Percentiles rank a stretch among this genome's conserved stretches.
These are phyloP conservation scores for Todus mexicanus DNA, from an alignment of 2,797 vertebrate species.

Conservation along the genomic window DNA sequence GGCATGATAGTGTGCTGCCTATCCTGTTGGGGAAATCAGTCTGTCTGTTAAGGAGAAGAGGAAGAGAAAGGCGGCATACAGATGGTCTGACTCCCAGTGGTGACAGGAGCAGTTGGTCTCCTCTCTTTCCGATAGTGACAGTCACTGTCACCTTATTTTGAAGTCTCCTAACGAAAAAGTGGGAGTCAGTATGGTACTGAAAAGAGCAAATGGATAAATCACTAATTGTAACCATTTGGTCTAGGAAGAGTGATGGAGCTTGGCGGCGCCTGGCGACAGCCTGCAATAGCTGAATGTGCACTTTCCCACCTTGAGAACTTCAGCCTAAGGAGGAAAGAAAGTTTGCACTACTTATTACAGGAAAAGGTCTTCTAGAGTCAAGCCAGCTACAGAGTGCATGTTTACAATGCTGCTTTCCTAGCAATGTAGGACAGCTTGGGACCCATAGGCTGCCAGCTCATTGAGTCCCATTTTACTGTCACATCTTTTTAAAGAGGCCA, in stretches of 20 bases:
- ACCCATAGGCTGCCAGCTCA: not conserved
- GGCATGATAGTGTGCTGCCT: not conserved
- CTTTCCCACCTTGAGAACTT: not conserved
- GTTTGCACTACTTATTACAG: not conserved
- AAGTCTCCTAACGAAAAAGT: not conserved
- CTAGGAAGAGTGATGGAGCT: not conserved
- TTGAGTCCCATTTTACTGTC: not conserved
- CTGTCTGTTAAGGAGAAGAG: not conserved
- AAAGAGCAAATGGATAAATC: not conserved
- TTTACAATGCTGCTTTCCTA: not conserved
- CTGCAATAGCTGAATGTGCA: not conserved
- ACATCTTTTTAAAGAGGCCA: not conserved
- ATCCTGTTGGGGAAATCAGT: not conserved
- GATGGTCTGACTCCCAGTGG: not conserved
- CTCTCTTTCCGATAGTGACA: not conserved
- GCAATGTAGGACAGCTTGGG: not conserved
- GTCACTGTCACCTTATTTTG: not conserved
- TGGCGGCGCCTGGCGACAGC: not conserved
- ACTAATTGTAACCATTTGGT: not conserved
- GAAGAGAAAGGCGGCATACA: not conserved
- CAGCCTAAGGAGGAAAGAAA: not conserved
- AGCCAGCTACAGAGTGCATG: not conserved
- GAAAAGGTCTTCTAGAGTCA: not conserved
- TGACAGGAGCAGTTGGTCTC: conserved; percentile 1
- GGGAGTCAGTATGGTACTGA: not conserved